Evolutionary conservation across 2,888 invertebrate species (phyloP), one percentile per base, ranked within the genome.

Genomic region (Eudemis profundana): DNA sequence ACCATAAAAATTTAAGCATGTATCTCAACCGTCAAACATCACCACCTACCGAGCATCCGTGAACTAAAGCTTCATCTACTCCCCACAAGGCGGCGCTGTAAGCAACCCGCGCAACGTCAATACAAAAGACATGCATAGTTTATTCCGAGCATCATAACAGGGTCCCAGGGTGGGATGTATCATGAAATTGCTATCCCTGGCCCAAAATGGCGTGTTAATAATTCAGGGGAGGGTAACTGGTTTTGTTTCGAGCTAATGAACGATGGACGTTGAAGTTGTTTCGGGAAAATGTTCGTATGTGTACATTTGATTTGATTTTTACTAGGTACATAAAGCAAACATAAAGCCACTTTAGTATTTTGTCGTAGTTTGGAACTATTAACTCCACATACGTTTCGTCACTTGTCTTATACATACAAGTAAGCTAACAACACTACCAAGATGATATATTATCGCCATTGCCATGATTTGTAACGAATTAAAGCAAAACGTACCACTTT

Each of bases 181-280:
- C 87, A 84, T 83, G 84, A 88, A 87, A 87, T 86, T 84, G 86
- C 84, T 82, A 83, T 79, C 81, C 80, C 79, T 74, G 74, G 70
- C 74, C 75, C 76, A 73, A 78, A 84, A 90, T 90, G 79, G 85
- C 74, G 78, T 78, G 79, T 90, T 82, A 90, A 91, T 88, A 89
- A 90, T 90, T 90, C 89, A 90, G 77, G 63, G 71, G 71, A 74
- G 79, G 75, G 83, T 90, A 90, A 90, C 89, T 80, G 87, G 84
- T 87, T 90, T 90, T 89, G 90, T 90, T 87, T 74, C 33, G 8
- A 66, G 61, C 79, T 87, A 89, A 90, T 90, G 87, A 89, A 86
- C 82, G 81, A 85, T 83, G 82, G 81, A 70, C 72, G 65, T 65
- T 67, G 12, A 56, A 73, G 36, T 38, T 15, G 61, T 54, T 49